These are phyloP conservation scores for Anisognathus igniventris DNA, from an alignment of 2,797 vertebrate genomes.

Conservation along the genomic window DNA sequence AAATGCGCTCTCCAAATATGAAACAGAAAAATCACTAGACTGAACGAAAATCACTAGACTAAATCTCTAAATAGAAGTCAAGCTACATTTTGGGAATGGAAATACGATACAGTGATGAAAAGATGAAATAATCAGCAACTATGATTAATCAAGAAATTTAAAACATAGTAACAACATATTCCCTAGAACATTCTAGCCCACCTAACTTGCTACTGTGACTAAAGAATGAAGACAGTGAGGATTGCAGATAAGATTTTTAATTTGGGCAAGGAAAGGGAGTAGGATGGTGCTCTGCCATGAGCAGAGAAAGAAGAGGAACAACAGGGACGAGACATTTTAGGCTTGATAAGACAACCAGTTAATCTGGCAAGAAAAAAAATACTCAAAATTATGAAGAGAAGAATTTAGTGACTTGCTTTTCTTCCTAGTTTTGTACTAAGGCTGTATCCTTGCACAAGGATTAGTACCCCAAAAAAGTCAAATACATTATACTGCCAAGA, in stretches of 20 bases:
- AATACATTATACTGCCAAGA: conserved; percentile 3
- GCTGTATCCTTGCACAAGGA: background rate
- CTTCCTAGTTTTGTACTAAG: background rate
- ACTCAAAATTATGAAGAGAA: background rate
- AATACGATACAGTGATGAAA: background rate
- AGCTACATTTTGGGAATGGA: background rate
- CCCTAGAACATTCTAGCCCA: conserved; percentile 35
- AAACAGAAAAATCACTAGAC: background rate
- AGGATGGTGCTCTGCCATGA: conserved; percentile 13
- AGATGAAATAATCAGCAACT: background rate
- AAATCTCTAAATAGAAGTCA: background rate
- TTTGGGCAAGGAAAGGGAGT: conserved; percentile 57
- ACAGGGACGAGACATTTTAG: background rate
- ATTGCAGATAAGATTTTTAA: conserved; percentile 45
- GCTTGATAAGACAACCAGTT: conserved; percentile 34
- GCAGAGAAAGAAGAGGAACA: conserved; percentile 21
- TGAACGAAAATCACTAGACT: background rate
- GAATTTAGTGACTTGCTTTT: background rate
- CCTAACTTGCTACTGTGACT: conserved; percentile 29
- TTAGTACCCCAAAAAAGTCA: background rate
- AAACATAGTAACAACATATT: conserved; percentile 17
- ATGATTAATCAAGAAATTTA: conserved; percentile 1
- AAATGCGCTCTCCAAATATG: background rate
- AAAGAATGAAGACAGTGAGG: conserved; percentile 49
- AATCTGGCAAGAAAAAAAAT: background rate